These are phyloP conservation scores for Chascanopsetta lugubris DNA, from an alignment of 2,113 vertebrate genomes.

Conservation along the genomic window DNA sequence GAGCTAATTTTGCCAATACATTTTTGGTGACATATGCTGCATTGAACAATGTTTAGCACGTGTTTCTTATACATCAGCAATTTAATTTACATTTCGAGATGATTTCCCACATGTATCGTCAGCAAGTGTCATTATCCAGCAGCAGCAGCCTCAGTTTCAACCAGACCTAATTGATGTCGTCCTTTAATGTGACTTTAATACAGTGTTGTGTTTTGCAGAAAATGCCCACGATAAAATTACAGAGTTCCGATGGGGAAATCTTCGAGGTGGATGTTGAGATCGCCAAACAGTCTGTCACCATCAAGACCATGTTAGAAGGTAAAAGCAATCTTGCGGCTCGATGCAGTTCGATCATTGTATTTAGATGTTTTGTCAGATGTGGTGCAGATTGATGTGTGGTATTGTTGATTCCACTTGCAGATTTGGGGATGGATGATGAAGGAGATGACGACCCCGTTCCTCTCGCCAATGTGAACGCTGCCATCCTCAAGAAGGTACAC, in stretches of 20 bases:
- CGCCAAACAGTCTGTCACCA: conserved; percentile 98
- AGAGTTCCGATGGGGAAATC: conserved; percentile 99
- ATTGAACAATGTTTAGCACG: not conserved
- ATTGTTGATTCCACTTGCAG: conserved; percentile 69
- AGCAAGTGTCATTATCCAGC: conserved; percentile 2
- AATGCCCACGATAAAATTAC: conserved; percentile 99
- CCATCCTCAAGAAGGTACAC: conserved; percentile 96
- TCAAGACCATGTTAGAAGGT: conserved; percentile 99
- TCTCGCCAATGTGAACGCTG: conserved; percentile 97
- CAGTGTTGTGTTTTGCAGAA: conserved; percentile 45
- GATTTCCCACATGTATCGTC: rapidly evolving
- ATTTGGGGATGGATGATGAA: conserved; percentile 99
- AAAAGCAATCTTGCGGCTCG: too few species aligned
- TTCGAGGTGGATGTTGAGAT: conserved; percentile 99
- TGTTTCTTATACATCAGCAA: not conserved
- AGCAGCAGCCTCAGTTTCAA: not conserved
- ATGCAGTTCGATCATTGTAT: rapidly evolving
- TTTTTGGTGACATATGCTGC: too few species aligned
- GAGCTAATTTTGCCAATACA: too few species aligned
- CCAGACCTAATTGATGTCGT: not conserved
- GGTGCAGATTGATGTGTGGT: not conserved
- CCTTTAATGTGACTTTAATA: not conserved
- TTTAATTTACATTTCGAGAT: not conserved
- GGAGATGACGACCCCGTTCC: conserved; percentile 98
- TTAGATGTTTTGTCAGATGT: rapidly evolving